phyloP scores from a whole-genome alignment of 2,888 invertebrate genomes.

The Malthinus flaveolus region DNA sequence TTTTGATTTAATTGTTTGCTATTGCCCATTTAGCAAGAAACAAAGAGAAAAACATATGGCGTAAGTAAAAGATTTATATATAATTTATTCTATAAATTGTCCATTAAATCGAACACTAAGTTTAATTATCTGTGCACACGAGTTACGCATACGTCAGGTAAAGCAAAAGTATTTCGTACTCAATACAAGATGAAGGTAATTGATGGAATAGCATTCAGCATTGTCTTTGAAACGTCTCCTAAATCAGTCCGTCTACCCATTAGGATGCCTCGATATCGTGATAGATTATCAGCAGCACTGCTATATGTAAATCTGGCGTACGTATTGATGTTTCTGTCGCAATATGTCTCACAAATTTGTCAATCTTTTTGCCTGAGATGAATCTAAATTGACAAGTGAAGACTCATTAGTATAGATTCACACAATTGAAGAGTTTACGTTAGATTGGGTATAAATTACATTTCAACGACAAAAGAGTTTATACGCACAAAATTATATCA shows the following conservation, averaged over 20 bases:
- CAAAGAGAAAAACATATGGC: no score
- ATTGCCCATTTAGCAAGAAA: no score
- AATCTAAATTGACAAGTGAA: constrained; percentile 37
- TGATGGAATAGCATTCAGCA: constrained; percentile 46
- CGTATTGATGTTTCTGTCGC: constrained; percentile 48
- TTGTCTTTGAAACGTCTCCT: constrained; percentile 45
- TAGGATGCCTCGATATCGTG: constrained; percentile 47
- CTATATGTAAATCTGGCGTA: constrained; percentile 48
- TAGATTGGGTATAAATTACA: background rate
- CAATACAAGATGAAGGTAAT: constrained; percentile 39
- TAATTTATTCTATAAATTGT: constrained; percentile 13
- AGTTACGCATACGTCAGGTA: constrained; percentile 19
- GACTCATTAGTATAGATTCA: constrained; percentile 31
- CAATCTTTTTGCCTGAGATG: constrained; percentile 35
- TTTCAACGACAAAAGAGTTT: no score
- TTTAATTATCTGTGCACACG: constrained; percentile 15
- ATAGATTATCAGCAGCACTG: constrained; percentile 46
- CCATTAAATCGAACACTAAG: constrained; percentile 16
- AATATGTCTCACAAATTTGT: constrained; percentile 48
- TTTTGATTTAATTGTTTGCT: no score
- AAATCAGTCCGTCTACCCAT: constrained; percentile 46
- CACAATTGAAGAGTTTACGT: constrained; percentile 9
- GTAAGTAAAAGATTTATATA: background rate
- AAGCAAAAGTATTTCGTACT: constrained; percentile 25
- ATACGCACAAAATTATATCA: background rate